Base-by-base conservation (phyloP, 2,797 vertebrate genomes). In the Mastacembelus armatus region DNA sequence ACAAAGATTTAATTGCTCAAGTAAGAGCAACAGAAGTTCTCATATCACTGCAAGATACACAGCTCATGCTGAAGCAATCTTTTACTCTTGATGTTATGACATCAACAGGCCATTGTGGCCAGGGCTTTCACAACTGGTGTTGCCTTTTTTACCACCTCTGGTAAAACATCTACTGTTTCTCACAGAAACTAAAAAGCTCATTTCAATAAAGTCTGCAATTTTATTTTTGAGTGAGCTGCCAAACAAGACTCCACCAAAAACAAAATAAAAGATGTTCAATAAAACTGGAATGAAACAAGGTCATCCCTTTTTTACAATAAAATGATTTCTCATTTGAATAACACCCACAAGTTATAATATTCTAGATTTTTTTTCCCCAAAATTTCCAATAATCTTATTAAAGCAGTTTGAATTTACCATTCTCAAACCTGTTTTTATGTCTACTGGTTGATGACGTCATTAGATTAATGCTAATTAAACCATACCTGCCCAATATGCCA, bases 161-260 rank as follows among this genome's bases (percentile, higher is more conserved):
- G 19, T 9, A 6, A 33, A 50, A 7, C 6, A 32, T 40, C 39
- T 58, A n/a, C 35, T 32, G 3, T 24, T 39, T 32, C 8, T 50
- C n/a, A 15, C 6, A 14, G 11, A 12, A n/a, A 36, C 35, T n/a
- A n/a, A n/a, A n/a, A n/a, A n/a, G n/a, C 26, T 42, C 8, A 48
- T 58, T 59, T 40, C 36, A 35, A 36, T 16, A 15, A 8, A 26
- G 9, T 40, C 50, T 47, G 39, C 10, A 58, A 26, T 40, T 55
- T 39, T 15, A 8, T 51, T 66, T 21, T 66, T 36, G 48, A 57
- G 50, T 26, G 9, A 19, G 22, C 36, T 42, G 44, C 39, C 42
- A 62, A 50, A 74, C 26, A 22, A 9, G 4, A 33, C 26, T 48
- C 36, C 15, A 24, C 10, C 3, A 15, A 7, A 44, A 10, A 30